Conservation (phyloP, 2,797 vertebrate genomes). For the Paedocypris micromegethes region DNA sequence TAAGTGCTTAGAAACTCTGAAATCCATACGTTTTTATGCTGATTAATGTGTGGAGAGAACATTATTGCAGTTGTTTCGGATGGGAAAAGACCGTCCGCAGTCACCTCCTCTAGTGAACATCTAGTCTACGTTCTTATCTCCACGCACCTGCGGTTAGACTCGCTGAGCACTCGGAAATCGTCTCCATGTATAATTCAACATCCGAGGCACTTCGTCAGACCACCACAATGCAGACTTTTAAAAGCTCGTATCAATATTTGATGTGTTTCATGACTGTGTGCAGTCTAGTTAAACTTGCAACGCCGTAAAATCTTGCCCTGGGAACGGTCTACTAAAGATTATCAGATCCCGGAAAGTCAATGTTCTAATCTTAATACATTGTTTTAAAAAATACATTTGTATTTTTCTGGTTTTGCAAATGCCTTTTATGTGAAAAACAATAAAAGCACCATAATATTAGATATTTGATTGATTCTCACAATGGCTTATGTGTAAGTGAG, state of each 20-base stretch:
- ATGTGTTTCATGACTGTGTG: conserved; percentile 28
- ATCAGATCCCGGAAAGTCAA: not conserved
- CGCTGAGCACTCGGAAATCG: conserved; percentile 20
- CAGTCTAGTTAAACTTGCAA: conserved; percentile 5
- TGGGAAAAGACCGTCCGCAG: no score
- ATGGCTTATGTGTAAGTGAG: no score
- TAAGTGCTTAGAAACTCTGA: conserved; percentile 50
- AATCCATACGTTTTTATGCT: not conserved
- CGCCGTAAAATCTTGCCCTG: not conserved
- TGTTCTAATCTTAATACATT: no score
- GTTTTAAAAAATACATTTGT: no score
- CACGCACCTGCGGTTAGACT: conserved; percentile 6
- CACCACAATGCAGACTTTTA: conserved; percentile 41
- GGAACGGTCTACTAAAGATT: not conserved
- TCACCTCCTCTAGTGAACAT: no score
- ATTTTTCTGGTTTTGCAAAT: no score
- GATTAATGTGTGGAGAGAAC: no score
- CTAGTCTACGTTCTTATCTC: no score
- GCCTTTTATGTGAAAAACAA: no score
- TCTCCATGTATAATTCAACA: conserved; percentile 57
- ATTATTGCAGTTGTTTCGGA: no score
- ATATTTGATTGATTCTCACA: no score
- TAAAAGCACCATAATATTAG: no score
- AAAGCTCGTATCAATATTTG: conserved; percentile 43
- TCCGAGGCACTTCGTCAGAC: conserved; percentile 29